phyloP scores from a whole-genome alignment of 2,888 invertebrate genomes.

The Agriopis marginaria region DNA sequence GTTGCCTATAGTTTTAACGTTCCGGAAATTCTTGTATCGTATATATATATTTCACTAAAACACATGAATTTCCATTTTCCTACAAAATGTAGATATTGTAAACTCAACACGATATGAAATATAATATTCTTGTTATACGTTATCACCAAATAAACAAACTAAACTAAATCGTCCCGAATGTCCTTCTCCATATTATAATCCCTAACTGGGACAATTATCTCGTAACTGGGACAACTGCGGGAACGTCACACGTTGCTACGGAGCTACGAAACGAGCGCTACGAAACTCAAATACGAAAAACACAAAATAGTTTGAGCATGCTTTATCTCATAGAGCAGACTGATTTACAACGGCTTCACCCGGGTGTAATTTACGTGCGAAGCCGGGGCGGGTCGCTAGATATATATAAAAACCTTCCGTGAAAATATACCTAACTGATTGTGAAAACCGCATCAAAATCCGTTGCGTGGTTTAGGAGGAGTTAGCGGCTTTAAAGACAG shows the following conservation, averaged over 20 bases:
- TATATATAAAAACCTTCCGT: no score
- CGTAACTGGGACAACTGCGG: not conserved
- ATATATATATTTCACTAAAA: no score
- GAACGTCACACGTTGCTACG: not conserved
- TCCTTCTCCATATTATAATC: not conserved
- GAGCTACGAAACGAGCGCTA: constrained; percentile 1
- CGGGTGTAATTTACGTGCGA: no score
- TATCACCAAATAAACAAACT: not conserved
- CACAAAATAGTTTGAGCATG: not conserved
- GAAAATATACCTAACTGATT: no score
- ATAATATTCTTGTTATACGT: not conserved
- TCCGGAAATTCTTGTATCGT: no score
- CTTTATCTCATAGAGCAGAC: not conserved
- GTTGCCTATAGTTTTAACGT: no score
- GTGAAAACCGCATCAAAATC: no score
- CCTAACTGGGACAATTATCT: not conserved
- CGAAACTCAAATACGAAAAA: not conserved
- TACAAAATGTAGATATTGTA: not conserved
- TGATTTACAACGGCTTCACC: not conserved
- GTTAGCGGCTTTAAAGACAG: no score
- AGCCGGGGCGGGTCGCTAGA: no score
- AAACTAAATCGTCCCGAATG: not conserved
- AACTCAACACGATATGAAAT: not conserved
- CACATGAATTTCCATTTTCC: no score
- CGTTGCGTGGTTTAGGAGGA: no score